These are phyloP conservation scores for Drosophila ambigua DNA, from an alignment of 1,140 invertebrate species.

Conservation along the genomic window DNA sequence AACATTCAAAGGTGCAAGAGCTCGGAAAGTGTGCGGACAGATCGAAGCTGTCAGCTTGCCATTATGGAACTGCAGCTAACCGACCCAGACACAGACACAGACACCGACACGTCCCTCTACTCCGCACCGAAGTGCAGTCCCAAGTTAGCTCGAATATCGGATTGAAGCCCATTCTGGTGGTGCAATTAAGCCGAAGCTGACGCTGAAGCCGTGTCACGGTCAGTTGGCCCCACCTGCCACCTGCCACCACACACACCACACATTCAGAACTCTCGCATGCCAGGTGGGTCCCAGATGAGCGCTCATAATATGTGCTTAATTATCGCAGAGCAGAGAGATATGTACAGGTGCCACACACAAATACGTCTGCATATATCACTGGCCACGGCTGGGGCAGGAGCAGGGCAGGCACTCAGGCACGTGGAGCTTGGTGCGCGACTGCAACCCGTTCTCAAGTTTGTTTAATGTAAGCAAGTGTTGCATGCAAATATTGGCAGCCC, in stretches of 20 bases:
- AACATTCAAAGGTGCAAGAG: not conserved
- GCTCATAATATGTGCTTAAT: constrained; percentile 51
- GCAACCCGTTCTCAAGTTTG: constrained; percentile 29
- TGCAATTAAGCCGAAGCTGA: constrained; percentile 12
- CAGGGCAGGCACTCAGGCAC: too few species aligned
- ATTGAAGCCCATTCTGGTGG: constrained; percentile 13
- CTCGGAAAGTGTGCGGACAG: constrained; percentile 29
- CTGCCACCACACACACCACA: too few species aligned
- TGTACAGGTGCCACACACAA: not conserved
- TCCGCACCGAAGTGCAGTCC: not conserved
- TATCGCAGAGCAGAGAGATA: constrained; percentile 32
- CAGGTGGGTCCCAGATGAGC: constrained; percentile 25
- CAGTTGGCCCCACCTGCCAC: constrained; percentile 17
- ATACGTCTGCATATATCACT: not conserved
- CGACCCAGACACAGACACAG: too few species aligned
- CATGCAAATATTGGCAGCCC: constrained; percentile 42
- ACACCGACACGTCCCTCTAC: too few species aligned
- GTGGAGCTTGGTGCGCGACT: constrained; percentile 1
- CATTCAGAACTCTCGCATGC: not conserved
- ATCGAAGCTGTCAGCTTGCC: not conserved
- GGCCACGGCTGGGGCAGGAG: constrained; percentile 2
- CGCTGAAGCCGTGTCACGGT: constrained; percentile 20
- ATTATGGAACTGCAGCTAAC: too few species aligned
- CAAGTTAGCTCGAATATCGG: not conserved
- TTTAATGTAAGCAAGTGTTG: constrained; percentile 54